These are phyloP conservation scores for Miichthys miiuy DNA, from an alignment of 2,797 vertebrate species.

Conservation along the genomic window DNA sequence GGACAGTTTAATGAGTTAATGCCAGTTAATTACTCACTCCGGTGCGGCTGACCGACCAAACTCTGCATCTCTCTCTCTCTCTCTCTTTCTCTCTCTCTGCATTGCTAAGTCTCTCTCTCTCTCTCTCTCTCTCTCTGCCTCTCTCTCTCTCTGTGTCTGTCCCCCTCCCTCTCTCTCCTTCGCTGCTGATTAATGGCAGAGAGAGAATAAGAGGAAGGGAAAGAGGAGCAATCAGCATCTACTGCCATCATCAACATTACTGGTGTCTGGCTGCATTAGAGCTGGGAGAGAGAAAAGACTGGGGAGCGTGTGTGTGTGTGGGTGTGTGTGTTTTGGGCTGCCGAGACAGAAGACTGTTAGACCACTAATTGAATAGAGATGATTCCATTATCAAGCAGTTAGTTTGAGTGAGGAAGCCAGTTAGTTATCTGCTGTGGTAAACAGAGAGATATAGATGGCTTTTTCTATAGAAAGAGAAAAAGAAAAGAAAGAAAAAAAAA, in stretches of 20 bases:
- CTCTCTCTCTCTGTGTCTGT: conserved; percentile 17
- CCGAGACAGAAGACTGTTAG: conserved; percentile 67
- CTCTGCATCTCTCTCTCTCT: conserved; percentile 49
- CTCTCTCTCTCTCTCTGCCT: conserved; percentile 5
- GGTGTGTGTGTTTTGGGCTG: conserved; percentile 45
- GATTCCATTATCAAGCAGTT: conserved; percentile 82
- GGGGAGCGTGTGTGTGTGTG: conserved; percentile 23
- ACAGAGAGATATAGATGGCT: neutral
- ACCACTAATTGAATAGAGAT: conserved; percentile 81
- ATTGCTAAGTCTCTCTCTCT: conserved; percentile 15
- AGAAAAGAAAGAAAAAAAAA: neutral
- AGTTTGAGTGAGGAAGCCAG: conserved; percentile 75
- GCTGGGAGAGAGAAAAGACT: conserved; percentile 55
- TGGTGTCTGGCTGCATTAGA: conserved; percentile 78
- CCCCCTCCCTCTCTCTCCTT: conserved; percentile 52
- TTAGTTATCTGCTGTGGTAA: conserved; percentile 75
- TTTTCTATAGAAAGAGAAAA: neutral
- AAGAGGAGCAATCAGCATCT: conserved; percentile 78
- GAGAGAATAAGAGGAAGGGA: conserved; percentile 69
- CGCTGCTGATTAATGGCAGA: conserved; percentile 79
- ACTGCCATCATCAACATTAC: conserved; percentile 78
- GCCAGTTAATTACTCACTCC: conserved; percentile 87
- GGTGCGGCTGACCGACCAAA: conserved; percentile 81
- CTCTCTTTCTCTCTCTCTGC: neutral
- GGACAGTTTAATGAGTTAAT: conserved; percentile 89